These are phyloP conservation scores for Agrochola lychnidis DNA, from an alignment of 2,888 invertebrate species.

Conservation along the genomic window DNA sequence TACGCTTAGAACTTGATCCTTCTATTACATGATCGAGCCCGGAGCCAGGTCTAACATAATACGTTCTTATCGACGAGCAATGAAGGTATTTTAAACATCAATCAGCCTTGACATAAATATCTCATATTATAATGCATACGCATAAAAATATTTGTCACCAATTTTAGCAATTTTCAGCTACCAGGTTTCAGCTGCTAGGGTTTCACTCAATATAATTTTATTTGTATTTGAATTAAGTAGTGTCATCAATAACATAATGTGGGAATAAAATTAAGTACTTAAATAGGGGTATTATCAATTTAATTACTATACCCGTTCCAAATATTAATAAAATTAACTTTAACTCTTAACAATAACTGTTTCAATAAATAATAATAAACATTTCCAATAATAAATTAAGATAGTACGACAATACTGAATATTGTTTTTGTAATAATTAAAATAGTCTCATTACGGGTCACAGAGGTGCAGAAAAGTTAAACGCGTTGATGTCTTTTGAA, in stretches of 20 bases:
- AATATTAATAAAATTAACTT: neutral
- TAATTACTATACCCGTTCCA: neutral
- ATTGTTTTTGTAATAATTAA: neutral
- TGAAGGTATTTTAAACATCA: neutral
- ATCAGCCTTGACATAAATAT: neutral
- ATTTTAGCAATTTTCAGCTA: too few species aligned
- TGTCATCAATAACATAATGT: neutral
- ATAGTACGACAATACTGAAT: neutral
- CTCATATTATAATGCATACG: neutral
- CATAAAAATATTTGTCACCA: neutral
- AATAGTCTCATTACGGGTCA: neutral
- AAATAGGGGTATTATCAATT: neutral
- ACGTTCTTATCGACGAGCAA: neutral
- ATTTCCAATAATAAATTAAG: neutral
- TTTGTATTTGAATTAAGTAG: too few species aligned
- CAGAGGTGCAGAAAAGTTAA: neutral
- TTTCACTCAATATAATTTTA: too few species aligned
- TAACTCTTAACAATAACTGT: neutral
- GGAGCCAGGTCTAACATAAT: neutral
- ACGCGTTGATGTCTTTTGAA: constrained; percentile 58
- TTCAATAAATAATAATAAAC: neutral
- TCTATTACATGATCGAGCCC: neutral
- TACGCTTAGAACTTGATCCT: neutral
- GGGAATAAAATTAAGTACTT: neutral
- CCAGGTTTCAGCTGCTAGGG: too few species aligned